Base-by-base conservation (phyloP, 2,797 vertebrate genomes). In the Platyrinchus mystaceus region DNA sequence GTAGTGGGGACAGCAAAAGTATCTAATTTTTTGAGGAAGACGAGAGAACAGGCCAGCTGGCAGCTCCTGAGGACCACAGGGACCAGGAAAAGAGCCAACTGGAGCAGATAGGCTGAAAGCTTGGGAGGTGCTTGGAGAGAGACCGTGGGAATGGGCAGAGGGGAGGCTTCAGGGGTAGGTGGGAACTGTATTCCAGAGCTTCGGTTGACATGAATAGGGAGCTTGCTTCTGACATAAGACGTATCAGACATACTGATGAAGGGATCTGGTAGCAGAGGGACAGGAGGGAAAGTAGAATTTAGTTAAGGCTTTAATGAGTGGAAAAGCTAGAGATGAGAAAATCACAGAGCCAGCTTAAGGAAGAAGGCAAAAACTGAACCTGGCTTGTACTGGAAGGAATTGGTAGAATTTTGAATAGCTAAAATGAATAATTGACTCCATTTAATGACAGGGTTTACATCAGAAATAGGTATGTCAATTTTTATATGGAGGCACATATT, bases 141-240 rank as follows among this genome's bases (percentile, higher is more conserved):
- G 60, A 97, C n/a, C 43, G 86, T 96, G 95, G 93, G 95, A 97
- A 96, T 81, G 87, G 90, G 81, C 87, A 94, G 85, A 88, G 13
- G 28, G 80, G 88, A 75, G 26, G 28, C 62, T 91, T 79, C 62
- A 52, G 93, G 80, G 71, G 75, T 87, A 94, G 89, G 64, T 84
- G 93, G 90, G 74, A 95, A 78, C 41, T 4, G 7, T 55, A n/a
- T 87, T 84, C 81, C 67, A 87, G 59, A 91, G 23, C 58, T 83
- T 67, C 77, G 81, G 81, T 28, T 14, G 12, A 93, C 0, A 0
- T 27, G 71, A 90, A 44, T 9, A 75, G 30, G 39, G 30, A 93
- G 46, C 49, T 87, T 82, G n/a, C 75, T 92, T 91, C 84, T 92
- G 87, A 80, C 68, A 58, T 50, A 93, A 87, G 53, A 68, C 43